A percentile compares a stretch with the other conserved stretches of the same genome.
phyloP scores from a whole-genome alignment of 2,113 vertebrate species.

The Coptodon bakossiorum region DNA sequence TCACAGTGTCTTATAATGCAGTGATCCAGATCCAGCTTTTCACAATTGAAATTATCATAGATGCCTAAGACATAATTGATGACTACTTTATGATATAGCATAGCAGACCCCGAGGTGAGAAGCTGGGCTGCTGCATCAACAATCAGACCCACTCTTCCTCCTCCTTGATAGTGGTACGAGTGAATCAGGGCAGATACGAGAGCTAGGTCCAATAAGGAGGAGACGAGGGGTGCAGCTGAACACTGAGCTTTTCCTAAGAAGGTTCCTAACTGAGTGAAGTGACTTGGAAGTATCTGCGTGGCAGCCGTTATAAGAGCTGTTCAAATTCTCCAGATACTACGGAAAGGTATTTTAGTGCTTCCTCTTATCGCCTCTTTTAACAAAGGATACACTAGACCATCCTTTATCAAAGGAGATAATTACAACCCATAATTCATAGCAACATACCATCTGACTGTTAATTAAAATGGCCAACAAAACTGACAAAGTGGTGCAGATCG shows the following conservation, averaged over 20 bases:
- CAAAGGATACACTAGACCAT: background rate
- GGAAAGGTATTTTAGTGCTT: background rate
- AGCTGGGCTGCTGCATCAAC: background rate
- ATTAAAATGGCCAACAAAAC: background rate
- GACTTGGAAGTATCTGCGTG: background rate
- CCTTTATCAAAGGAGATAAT: background rate
- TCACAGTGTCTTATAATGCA: background rate
- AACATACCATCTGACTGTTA: background rate
- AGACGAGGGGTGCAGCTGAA: background rate
- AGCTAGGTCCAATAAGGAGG: background rate
- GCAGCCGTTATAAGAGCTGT: background rate
- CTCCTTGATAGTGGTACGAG: background rate
- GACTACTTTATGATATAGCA: background rate
- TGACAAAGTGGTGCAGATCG: background rate
- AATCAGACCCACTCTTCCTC: background rate
- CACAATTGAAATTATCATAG: background rate
- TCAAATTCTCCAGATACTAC: background rate
- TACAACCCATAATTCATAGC: background rate
- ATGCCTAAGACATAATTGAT: background rate
- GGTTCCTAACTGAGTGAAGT: background rate
- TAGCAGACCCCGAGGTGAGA: background rate
- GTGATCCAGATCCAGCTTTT: background rate
- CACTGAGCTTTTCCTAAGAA: background rate
- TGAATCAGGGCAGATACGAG: background rate
- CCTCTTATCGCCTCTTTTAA: background rate